These are phyloP conservation scores for Epinephelus moara DNA, from an alignment of 2,113 vertebrate genomes.

Conservation along the genomic window DNA sequence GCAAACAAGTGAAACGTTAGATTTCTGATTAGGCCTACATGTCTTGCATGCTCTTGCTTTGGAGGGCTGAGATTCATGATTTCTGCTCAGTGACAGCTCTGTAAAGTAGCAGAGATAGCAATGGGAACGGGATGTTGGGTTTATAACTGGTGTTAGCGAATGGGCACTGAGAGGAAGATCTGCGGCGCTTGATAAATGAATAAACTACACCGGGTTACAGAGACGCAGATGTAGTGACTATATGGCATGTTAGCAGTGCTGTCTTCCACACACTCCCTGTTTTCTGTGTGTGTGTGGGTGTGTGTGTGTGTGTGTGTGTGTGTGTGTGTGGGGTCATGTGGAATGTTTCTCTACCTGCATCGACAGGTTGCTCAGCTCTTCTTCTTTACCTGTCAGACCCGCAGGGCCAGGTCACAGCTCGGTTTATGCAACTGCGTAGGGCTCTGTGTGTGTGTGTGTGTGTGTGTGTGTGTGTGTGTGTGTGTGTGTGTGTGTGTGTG, in stretches of 20 bases:
- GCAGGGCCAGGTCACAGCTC: constrained; percentile 67
- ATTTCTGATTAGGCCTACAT: constrained; percentile 66
- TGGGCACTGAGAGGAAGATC: constrained; percentile 46
- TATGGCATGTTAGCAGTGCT: not conserved
- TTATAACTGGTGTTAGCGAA: constrained; percentile 41
- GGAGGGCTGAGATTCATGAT: constrained; percentile 63
- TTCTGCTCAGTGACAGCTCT: constrained; percentile 41
- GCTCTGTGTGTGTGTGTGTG: constrained; percentile 3
- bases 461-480: constrained; percentile 3
- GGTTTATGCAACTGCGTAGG: constrained; percentile 30
- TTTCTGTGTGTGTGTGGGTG: constrained; percentile 31
- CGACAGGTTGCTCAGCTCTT: constrained; percentile 73
- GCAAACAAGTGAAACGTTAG: constrained; percentile 68
- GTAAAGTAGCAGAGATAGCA: constrained; percentile 53
- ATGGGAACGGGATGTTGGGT: constrained; percentile 17
- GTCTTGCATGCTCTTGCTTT: constrained; percentile 61
- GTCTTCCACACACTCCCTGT: constrained; percentile 4
- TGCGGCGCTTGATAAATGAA: constrained; percentile 25
- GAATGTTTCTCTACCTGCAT: constrained; percentile 80
- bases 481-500: constrained; percentile 11
- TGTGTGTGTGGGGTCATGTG: constrained; percentile 49
- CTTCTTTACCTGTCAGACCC: constrained; percentile 73
- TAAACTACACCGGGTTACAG: constrained; percentile 28
- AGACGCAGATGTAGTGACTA: not conserved
- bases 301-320: constrained; percentile 42